Evolutionary conservation across 2,888 invertebrate genomes (phyloP).

Genomic region (Lepidonotus clava): DNA sequence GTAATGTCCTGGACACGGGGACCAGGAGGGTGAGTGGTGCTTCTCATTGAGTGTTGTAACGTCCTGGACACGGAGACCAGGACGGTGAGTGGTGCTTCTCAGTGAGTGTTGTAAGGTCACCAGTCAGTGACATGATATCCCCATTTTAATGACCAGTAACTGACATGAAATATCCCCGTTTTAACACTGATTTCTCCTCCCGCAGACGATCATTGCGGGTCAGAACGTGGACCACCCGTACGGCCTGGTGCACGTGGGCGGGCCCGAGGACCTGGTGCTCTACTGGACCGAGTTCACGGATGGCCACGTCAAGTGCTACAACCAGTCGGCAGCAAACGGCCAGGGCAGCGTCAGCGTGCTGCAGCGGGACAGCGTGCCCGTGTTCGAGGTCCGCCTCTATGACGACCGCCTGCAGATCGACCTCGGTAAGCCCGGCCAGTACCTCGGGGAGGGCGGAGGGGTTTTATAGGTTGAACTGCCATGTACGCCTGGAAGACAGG

Average conservation of each 20-base stretch:
- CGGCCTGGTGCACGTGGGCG: constrained; percentile 92
- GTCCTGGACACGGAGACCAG: too few species aligned
- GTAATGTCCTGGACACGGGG: constrained; percentile 49
- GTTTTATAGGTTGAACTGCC: background rate
- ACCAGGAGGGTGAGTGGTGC: background rate
- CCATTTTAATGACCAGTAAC: too few species aligned
- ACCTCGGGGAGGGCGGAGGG: background rate
- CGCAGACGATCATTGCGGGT: constrained; percentile 80
- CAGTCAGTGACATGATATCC: too few species aligned
- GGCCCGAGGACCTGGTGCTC: constrained; percentile 67
- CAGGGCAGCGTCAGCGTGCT: constrained; percentile 75
- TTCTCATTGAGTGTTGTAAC: too few species aligned
- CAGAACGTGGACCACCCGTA: constrained; percentile 85
- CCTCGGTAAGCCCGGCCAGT: background rate
- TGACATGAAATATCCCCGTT: too few species aligned
- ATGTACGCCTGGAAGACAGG: too few species aligned
- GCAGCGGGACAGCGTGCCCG: constrained; percentile 83
- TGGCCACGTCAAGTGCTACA: constrained; percentile 65
- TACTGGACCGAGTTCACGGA: constrained; percentile 94
- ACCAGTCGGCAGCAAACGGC: constrained; percentile 34
- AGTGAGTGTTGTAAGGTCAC: too few species aligned
- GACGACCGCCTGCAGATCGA: constrained; percentile 26
- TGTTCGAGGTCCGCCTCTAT: constrained; percentile 84
- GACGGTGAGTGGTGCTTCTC: too few species aligned
- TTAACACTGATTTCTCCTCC: too few species aligned